Percentiles rank a stretch among this genome's conserved stretches.
These are phyloP conservation scores for Drosophila anomelani DNA, from an alignment of 2,888 invertebrate species.

Conservation along the genomic window DNA sequence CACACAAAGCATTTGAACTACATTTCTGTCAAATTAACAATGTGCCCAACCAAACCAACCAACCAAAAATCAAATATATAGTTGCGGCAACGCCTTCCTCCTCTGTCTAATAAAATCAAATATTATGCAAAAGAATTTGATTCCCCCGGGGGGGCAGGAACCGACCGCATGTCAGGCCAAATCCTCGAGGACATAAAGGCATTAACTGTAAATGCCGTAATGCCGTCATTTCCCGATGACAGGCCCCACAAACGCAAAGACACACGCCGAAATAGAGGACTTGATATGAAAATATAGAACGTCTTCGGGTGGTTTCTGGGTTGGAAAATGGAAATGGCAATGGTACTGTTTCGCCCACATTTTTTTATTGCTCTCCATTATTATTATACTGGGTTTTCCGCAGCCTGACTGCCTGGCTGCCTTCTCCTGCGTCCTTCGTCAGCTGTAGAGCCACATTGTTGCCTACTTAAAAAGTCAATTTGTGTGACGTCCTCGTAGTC, in stretches of 20 bases:
- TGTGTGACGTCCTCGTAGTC: constrained; percentile 60
- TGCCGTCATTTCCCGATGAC: constrained; percentile 78
- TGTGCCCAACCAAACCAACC: constrained; percentile 1
- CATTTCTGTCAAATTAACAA: constrained; percentile 38
- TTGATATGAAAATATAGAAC: constrained; percentile 42
- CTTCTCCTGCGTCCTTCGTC: constrained; percentile 26
- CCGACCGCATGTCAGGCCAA: constrained; percentile 49
- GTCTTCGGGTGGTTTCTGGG: constrained; percentile 24
- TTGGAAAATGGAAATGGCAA: constrained; percentile 36
- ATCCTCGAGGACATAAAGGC: constrained; percentile 76
- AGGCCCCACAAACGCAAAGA: constrained; percentile 46
- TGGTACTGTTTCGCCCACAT: constrained; percentile 39
- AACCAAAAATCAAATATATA: constrained; percentile 17
- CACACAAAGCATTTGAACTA: constrained; percentile 19
- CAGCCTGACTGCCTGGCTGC: not conserved
- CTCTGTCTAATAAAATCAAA: constrained; percentile 68
- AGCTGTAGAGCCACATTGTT: constrained; percentile 52
- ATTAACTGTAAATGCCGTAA: constrained; percentile 78
- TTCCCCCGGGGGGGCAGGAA: constrained; percentile 17
- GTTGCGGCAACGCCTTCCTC: constrained; percentile 26
- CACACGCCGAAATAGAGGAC: constrained; percentile 29
- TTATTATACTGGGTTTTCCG: constrained; percentile 45
- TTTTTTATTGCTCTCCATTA: constrained; percentile 67
- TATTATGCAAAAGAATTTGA: constrained; percentile 71
- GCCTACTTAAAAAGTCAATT: constrained; percentile 76